These are phyloP conservation scores for Dicyrtomina minuta DNA, from an alignment of 2,888 invertebrate genomes.

Conservation along the genomic window DNA sequence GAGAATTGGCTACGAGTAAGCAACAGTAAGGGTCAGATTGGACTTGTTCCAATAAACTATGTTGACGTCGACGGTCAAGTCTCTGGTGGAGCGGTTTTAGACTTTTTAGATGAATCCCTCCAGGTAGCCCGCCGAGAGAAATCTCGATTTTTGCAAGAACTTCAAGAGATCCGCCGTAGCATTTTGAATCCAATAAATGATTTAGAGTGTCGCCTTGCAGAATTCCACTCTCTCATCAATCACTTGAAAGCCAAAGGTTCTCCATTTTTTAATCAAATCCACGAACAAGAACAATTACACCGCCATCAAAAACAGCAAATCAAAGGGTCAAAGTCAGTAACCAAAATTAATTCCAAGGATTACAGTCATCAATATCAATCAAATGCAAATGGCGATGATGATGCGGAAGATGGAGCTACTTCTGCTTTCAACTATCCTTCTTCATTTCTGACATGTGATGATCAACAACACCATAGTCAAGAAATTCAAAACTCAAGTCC, in stretches of 20 bases:
- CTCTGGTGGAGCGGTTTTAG: conserved; percentile 37
- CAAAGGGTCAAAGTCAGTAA: background rate
- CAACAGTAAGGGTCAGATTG: conserved; percentile 53
- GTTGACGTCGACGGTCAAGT: conserved; percentile 48
- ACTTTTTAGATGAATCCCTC: conserved; percentile 49
- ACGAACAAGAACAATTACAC: background rate
- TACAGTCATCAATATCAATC: too few species aligned
- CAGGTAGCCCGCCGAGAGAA: conserved; percentile 42
- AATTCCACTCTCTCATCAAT: conserved; percentile 44
- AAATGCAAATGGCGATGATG: too few species aligned
- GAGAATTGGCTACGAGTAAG: conserved; percentile 55
- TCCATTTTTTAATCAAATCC: conserved; percentile 28
- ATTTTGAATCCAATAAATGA: conserved; percentile 42
- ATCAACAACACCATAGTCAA: background rate
- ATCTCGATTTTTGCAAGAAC: conserved; percentile 37
- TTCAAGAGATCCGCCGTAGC: conserved; percentile 43
- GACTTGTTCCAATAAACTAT: conserved; percentile 55
- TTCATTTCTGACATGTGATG: conserved; percentile 13
- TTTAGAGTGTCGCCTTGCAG: conserved; percentile 38
- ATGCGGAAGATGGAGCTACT: too few species aligned
- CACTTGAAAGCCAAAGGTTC: conserved; percentile 40
- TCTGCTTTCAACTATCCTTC: background rate
- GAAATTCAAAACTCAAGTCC: background rate
- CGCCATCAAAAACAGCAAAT: conserved; percentile 2
- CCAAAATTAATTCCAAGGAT: background rate